These are phyloP conservation scores for Eulithis testata DNA, from an alignment of 2,888 invertebrate species.

Conservation along the genomic window DNA sequence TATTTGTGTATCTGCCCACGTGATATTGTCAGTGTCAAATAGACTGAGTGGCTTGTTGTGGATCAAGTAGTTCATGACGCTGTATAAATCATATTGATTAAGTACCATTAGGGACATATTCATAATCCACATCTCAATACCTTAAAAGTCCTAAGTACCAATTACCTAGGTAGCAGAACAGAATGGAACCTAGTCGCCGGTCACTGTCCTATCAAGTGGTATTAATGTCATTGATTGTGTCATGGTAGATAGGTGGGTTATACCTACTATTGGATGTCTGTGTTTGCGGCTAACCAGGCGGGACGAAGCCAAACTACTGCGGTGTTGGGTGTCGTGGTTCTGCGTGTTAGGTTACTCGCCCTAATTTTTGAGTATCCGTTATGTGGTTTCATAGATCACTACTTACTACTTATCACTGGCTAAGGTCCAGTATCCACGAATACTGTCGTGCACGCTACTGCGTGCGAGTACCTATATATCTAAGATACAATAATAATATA, in stretches of 20 bases:
- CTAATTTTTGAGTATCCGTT: conserved; percentile 25
- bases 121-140: not conserved
- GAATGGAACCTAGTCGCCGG: conserved; percentile 18
- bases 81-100: too few relatives aligned
- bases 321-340: conserved; percentile 63
- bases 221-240: conserved; percentile 34
- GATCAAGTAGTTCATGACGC: too few relatives aligned
- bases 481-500: too few relatives aligned
- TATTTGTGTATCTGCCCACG: too few relatives aligned
- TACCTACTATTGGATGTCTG: conserved; percentile 38
- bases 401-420: too few relatives aligned
- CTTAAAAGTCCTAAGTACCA: not conserved
- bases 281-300: conserved; percentile 47
- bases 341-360: conserved; percentile 47
- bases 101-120: not conserved
- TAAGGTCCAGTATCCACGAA: not conserved
- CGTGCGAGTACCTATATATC: too few relatives aligned
- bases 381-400: conserved; percentile 29
- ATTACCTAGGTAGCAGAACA: conserved; percentile 3
- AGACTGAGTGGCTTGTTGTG: too few relatives aligned
- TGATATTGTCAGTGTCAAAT: too few relatives aligned
- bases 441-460: too few relatives aligned
- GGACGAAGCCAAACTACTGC: conserved; percentile 66
- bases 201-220: conserved; percentile 31
- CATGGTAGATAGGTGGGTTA: not conserved